Evolutionary conservation across 1,140 invertebrate genomes (phyloP), one percentile per base, ranked within the genome.

Genomic region (Mizuhopecten yessoensis): DNA sequence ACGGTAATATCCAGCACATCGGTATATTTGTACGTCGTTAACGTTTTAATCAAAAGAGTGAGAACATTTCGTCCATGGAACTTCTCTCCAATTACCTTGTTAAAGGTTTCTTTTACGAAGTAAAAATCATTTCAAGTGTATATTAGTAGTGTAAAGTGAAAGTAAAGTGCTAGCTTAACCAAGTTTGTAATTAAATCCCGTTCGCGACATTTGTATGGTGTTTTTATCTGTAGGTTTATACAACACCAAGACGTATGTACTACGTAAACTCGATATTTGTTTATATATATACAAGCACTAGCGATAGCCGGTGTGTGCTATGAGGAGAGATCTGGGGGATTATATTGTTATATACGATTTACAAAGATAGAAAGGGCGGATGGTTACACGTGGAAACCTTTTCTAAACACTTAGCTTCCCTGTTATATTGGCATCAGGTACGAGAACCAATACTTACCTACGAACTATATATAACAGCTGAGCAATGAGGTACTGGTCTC

Each of bases 261-360:
- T 75, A 75, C 57, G 57, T 75, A 75, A 75, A 75, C 57, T 75
- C n/a, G 57, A 75, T 75, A 75, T 15, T 45, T 45, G 57, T 75
- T 75, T 29, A 29, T 75, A 9, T 75, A 75, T 75, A 2, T 29
- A 75, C 57, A 75, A n/a, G 57, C 57, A 75, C 23, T 13, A 29
- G 57, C 29, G 57, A 75, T 75, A 75, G 57, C 45, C 17, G 23
- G 45, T 57, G 45, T 57, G 45, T 57, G 57, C 57, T 29, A n/a
- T 17, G n/a, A 29, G 57, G 57, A 75, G 23, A 23, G 7, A 5
- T 29, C 17, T 5, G 23, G 57, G 57, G n/a, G 17, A 75, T 17
- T 75, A n/a, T 75, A n/a, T 75, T n/a, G 23, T 75, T 5, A 75
- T 75, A 75, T 17, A 29, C 29, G 5, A n/a, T n/a, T 29, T n/a